phyloP scores from a whole-genome alignment of 2,888 invertebrate genomes.

The Opisthograptis luteolata region DNA sequence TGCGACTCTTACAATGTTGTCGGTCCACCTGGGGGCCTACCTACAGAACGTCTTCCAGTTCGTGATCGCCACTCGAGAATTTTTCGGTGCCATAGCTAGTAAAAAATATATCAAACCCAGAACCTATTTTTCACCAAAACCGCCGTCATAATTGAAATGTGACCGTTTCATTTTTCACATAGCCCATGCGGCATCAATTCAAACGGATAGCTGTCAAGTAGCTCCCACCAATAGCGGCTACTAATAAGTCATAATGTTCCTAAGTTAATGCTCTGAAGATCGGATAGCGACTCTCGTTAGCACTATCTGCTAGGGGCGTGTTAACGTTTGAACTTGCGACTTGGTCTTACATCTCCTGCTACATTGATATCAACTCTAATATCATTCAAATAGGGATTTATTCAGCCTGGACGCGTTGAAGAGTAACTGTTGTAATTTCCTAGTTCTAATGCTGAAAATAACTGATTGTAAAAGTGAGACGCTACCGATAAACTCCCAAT shows the following conservation, averaged over 20 bases:
- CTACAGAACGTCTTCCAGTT: too few species aligned
- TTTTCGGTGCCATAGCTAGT: too few species aligned
- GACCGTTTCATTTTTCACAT: conserved; percentile 23
- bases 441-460: conserved; percentile 35
- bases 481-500: conserved; percentile 36
- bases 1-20: too few species aligned
- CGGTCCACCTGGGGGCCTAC: too few species aligned
- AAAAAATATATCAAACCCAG: conserved; percentile 4
- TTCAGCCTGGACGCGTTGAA: conserved; percentile 4
- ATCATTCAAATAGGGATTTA: conserved; percentile 12
- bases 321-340: conserved; percentile 32
- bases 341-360: conserved; percentile 11
- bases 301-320: conserved; percentile 58
- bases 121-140: conserved; percentile 14
- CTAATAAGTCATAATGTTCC: conserved; percentile 51
- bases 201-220: conserved; percentile 41
- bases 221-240: conserved; percentile 34
- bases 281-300: conserved; percentile 65
- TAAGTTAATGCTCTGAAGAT: conserved; percentile 50
- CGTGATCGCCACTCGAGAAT: too few species aligned
- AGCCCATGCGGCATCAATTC: conserved; percentile 41
- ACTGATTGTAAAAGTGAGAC: conserved; percentile 34
- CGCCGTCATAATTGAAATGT: conserved; percentile 22
- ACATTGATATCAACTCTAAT: conserved; percentile 22
- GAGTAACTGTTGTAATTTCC: conserved; percentile 32